These are phyloP conservation scores for Coreius guichenoti DNA, from an alignment of 2,797 vertebrate genomes.

Conservation along the genomic window DNA sequence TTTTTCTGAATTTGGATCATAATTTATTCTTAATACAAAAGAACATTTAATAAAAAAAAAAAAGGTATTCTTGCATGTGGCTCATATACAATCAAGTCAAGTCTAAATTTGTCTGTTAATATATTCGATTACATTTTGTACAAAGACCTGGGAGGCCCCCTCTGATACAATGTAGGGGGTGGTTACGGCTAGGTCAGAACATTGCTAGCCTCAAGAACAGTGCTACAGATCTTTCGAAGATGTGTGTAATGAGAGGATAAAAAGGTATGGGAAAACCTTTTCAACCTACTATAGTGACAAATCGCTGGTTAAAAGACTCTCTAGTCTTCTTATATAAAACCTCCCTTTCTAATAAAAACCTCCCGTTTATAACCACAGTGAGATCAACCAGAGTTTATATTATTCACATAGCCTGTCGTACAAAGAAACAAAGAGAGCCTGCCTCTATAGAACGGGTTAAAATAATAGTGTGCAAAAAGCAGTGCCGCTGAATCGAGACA, in stretches of 20 bases:
- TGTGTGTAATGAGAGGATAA: neutral
- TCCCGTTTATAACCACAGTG: slow-evolving; percentile 35
- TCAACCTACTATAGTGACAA: slow-evolving; percentile 52
- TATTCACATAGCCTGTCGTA: slow-evolving; percentile 43
- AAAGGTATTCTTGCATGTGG: slow-evolving; percentile 87
- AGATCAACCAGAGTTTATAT: slow-evolving; percentile 33
- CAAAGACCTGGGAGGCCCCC: slow-evolving; percentile 90
- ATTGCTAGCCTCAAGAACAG: slow-evolving; percentile 47
- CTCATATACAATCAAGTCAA: slow-evolving; percentile 99
- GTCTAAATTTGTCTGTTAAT: slow-evolving; percentile 55
- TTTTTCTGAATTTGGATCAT: slow-evolving; percentile 87
- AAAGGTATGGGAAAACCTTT: neutral
- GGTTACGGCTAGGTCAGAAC: slow-evolving; percentile 24
- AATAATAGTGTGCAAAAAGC: slow-evolving; percentile 34
- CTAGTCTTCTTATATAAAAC: slow-evolving; percentile 50
- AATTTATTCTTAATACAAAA: slow-evolving; percentile 94
- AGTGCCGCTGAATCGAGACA: neutral
- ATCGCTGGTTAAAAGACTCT: slow-evolving; percentile 61
- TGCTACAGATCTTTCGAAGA: slow-evolving; percentile 58
- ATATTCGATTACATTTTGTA: slow-evolving; percentile 67
- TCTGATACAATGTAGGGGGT: slow-evolving; percentile 75
- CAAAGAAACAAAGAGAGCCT: slow-evolving; percentile 26
- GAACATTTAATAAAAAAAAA: slow-evolving; percentile 46
- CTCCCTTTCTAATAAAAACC: slow-evolving; percentile 58
- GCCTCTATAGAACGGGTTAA: slow-evolving; percentile 30